Percentiles rank a stretch among this genome's conserved stretches.
Conservation (phyloP, 2,797 vertebrate genomes). For the Ara ararauna region DNA sequence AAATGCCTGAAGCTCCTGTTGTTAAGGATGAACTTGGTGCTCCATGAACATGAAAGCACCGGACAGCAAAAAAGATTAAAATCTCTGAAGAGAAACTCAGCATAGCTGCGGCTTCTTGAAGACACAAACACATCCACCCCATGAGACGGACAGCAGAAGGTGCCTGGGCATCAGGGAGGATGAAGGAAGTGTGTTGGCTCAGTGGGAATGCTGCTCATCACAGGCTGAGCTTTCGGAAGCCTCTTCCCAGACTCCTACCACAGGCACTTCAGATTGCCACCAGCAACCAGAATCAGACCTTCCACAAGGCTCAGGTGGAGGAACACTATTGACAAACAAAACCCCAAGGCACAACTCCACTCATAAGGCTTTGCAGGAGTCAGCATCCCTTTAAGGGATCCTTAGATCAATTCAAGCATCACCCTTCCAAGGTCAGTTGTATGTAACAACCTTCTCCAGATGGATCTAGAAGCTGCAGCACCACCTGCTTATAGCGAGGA, state of each 20-base stretch:
- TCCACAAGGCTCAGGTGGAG: not conserved
- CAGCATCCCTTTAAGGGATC: not conserved
- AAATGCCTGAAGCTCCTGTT: not conserved
- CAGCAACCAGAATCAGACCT: not conserved
- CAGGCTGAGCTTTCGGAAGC: not conserved
- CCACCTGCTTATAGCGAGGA: fast-evolving
- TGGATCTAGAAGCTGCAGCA: not conserved
- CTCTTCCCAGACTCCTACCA: not conserved
- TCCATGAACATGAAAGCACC: not conserved
- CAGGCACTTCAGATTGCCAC: not conserved
- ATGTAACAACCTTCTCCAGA: fast-evolving
- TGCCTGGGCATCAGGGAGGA: not conserved
- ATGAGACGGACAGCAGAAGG: not conserved
- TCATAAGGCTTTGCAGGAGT: not conserved
- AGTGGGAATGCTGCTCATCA: not conserved
- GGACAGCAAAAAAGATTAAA: not conserved
- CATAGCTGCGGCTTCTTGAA: not conserved
- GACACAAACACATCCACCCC: not conserved
- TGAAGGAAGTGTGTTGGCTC: not conserved
- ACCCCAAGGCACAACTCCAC: not conserved
- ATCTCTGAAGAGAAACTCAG: not conserved
- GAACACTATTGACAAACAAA: not conserved
- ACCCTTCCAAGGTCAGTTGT: not conserved
- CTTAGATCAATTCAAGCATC: not conserved
- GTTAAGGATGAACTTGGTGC: not conserved